phyloP scores from a whole-genome alignment of 2,113 vertebrate genomes.

The Rhinichthys klamathensis region DNA sequence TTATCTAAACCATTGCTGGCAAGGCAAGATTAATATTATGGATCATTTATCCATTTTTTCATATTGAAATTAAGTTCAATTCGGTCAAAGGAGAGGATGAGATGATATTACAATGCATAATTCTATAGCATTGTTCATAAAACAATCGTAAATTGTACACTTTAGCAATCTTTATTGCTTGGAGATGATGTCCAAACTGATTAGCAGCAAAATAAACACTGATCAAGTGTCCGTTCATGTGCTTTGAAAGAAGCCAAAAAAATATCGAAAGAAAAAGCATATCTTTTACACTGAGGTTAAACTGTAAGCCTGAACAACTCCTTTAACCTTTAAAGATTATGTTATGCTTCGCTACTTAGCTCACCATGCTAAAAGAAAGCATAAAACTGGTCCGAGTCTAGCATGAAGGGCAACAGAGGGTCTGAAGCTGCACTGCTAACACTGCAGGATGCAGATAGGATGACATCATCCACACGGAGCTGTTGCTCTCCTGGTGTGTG shows the following conservation, averaged over 20 bases:
- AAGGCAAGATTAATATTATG: neutral
- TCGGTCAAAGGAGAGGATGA: neutral
- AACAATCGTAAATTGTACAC: neutral
- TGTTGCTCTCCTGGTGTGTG: conserved; percentile 40
- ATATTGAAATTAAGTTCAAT: neutral
- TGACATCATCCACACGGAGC: conserved; percentile 59
- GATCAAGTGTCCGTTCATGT: neutral
- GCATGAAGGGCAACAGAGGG: conserved; percentile 41
- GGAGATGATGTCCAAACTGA: neutral
- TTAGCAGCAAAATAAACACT: neutral
- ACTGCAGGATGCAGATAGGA: conserved; percentile 58
- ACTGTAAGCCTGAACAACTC: neutral
- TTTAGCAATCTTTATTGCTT: neutral
- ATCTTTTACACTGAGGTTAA: neutral
- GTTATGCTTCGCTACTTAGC: neutral
- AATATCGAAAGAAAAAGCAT: neutral
- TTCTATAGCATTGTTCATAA: neutral
- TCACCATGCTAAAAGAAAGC: conserved; percentile 9
- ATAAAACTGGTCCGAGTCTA: conserved; percentile 49
- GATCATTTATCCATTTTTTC: neutral
- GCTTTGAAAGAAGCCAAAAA: neutral
- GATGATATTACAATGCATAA: neutral
- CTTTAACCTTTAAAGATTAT: neutral
- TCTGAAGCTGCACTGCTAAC: conserved; percentile 43
- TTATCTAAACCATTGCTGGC: neutral